Percentiles rank a stretch among this genome's conserved stretches.
These are phyloP conservation scores for Clunio marinus DNA, from an alignment of 2,888 invertebrate genomes.

Conservation along the genomic window DNA sequence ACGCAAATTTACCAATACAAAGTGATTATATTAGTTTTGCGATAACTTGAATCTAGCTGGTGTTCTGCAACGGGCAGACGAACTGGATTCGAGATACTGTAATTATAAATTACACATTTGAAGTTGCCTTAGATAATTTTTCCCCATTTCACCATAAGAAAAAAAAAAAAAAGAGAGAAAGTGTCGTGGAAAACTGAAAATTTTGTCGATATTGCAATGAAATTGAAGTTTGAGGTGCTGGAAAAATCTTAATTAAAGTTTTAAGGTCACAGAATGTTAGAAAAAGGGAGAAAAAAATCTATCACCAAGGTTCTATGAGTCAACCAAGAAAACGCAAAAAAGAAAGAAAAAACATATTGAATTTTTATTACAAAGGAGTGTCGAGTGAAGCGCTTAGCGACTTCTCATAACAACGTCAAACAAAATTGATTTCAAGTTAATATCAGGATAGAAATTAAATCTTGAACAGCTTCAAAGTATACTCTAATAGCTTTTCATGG, in stretches of 20 bases:
- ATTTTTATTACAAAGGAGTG: conserved; percentile 34
- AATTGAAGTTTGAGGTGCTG: neutral
- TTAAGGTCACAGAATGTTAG: neutral
- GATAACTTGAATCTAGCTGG: neutral
- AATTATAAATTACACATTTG: conserved; percentile 21
- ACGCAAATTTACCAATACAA: neutral
- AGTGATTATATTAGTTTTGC: conserved; percentile 1
- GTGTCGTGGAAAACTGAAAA: neutral
- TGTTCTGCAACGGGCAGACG: conserved; percentile 9
- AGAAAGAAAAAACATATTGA: conserved; percentile 28
- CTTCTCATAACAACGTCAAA: too few species aligned
- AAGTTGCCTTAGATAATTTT: neutral
- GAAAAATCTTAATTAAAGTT: neutral
- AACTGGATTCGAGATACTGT: conserved; percentile 30
- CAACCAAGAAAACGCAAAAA: conserved; percentile 1
- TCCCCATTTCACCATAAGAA: neutral
- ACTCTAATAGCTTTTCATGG: too few species aligned
- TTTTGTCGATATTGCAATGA: too few species aligned
- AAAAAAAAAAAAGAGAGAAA: neutral
- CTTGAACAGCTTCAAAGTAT: too few species aligned
- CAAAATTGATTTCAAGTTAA: too few species aligned
- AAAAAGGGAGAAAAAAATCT: neutral
- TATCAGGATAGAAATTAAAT: too few species aligned
- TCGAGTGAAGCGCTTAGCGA: too few species aligned
- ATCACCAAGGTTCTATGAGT: too few species aligned